These are phyloP conservation scores for Leucophora obtusa DNA, from an alignment of 2,888 invertebrate species.

Conservation along the genomic window DNA sequence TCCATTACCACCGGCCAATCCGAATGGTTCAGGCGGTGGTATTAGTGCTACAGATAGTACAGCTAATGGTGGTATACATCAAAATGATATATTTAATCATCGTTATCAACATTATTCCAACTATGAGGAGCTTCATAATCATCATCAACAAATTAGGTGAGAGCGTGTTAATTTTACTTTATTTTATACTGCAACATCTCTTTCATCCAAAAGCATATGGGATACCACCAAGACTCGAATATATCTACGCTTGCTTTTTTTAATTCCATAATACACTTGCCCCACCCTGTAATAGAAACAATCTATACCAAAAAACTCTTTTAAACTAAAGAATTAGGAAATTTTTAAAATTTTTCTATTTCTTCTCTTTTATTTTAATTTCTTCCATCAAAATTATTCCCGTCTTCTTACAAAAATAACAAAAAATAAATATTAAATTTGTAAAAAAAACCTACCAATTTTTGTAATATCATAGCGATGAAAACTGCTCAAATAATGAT, in stretches of 20 bases:
- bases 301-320: background rate
- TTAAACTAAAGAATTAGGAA: background rate
- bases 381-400: slow-evolving; percentile 43
- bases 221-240: background rate
- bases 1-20: slow-evolving; percentile 74
- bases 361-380: slow-evolving; percentile 12
- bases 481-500: slow-evolving; percentile 80
- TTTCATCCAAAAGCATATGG: background rate
- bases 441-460: slow-evolving; percentile 33
- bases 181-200: background rate
- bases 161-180: slow-evolving; percentile 66
- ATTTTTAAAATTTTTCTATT: slow-evolving; percentile 39
- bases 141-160: slow-evolving; percentile 90
- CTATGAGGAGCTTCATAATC: slow-evolving; percentile 90
- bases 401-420: background rate
- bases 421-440: slow-evolving; percentile 28
- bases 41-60: slow-evolving; percentile 27
- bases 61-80: slow-evolving; percentile 73
- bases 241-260: background rate
- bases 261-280: background rate
- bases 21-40: slow-evolving; percentile 66
- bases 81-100: slow-evolving; percentile 78
- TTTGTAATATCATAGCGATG: slow-evolving; percentile 67
- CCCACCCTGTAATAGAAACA: background rate
- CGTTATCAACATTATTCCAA: slow-evolving; percentile 86